Percentiles rank a stretch among this genome's conserved stretches.
phyloP scores from a whole-genome alignment of 64 coral and sea anemone species.

The Astreopora myriophthalma region DNA sequence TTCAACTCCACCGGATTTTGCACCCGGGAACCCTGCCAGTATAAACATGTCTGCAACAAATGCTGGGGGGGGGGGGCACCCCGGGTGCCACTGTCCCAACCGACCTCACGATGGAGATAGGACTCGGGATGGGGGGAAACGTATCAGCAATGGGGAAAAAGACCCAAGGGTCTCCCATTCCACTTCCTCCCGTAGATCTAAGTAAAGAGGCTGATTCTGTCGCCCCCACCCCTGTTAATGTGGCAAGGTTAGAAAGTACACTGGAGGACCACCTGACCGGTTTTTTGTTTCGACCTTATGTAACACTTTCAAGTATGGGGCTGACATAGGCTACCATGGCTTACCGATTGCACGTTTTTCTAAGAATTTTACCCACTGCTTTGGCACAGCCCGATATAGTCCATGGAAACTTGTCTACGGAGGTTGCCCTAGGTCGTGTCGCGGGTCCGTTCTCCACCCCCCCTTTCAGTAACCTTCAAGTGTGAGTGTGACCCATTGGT shows the following conservation, averaged over 20 bases:
- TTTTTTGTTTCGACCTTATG: constrained; percentile 13
- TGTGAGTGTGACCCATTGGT: no score
- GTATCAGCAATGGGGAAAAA: no score
- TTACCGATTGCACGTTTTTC: background rate
- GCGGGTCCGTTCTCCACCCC: constrained; percentile 23
- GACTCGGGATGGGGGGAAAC: no score
- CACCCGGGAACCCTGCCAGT: background rate
- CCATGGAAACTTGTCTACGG: background rate
- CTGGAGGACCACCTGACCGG: constrained; percentile 21
- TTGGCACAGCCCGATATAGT: background rate
- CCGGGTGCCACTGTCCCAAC: background rate
- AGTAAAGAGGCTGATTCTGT: no score
- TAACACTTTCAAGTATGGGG: constrained; percentile 1
- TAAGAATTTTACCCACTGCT: constrained; percentile 1
- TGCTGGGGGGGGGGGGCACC: background rate
- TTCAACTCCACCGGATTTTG: background rate
- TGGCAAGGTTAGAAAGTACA: background rate
- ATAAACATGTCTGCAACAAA: background rate
- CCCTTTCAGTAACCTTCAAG: constrained; percentile 27
- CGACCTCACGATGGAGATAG: background rate
- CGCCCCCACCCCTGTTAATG: no score
- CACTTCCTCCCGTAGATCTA: no score
- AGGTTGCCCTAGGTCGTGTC: background rate
- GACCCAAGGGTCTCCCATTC: no score
- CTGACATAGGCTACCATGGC: constrained; percentile 15